Evolutionary conservation across 2,113 vertebrate species (phyloP).

Genomic region (Ondatra zibethicus): DNA sequence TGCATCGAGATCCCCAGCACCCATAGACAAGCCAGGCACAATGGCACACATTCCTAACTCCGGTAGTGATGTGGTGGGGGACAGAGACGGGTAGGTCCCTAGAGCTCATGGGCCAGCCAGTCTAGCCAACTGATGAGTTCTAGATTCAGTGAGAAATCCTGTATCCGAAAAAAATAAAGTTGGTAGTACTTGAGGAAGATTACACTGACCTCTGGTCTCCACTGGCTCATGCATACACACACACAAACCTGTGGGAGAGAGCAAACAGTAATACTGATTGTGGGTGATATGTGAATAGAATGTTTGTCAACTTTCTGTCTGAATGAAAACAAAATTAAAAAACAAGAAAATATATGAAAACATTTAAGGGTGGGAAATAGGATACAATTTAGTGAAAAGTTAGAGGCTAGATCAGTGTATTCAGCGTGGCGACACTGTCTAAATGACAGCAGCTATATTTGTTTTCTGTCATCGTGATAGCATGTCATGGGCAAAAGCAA

Average conservation of each 20-base stretch:
- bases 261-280: background rate
- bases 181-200: background rate
- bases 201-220: background rate
- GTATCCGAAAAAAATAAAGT: background rate
- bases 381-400: background rate
- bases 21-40: too few relatives aligned
- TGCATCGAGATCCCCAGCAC: too few relatives aligned
- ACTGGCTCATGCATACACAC: background rate
- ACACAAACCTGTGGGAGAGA: background rate
- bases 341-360: background rate
- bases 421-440: background rate
- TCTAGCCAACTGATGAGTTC: background rate
- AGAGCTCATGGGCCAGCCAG: background rate
- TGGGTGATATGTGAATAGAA: background rate
- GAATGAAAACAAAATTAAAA: slow-evolving; percentile 47
- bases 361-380: background rate
- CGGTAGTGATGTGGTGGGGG: background rate
- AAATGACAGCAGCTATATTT: background rate
- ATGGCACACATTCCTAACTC: background rate
- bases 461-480: background rate
- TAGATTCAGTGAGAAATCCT: background rate
- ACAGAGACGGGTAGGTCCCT: background rate
- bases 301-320: slow-evolving; percentile 12
- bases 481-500: background rate
- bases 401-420: background rate